Evolutionary conservation across 2,113 vertebrate genomes (phyloP).

Genomic region (Xenopus borealis): DNA sequence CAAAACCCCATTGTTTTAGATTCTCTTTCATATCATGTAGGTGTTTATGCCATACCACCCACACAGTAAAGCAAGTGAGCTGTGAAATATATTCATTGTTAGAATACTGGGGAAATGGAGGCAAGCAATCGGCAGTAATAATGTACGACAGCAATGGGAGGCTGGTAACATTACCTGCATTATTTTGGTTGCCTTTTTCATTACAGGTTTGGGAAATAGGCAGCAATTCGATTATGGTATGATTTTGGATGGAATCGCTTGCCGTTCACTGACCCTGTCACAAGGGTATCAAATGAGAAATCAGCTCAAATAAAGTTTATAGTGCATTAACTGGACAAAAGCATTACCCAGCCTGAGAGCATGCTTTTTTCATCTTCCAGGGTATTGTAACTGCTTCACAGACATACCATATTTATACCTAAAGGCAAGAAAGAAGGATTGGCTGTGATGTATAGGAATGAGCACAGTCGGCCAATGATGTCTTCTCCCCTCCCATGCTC

Average conservation of each 20-base stretch:
- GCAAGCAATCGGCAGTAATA: slow-evolving; percentile 83
- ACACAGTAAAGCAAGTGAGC: slow-evolving; percentile 83
- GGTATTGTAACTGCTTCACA: slow-evolving; percentile 68
- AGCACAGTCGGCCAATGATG: slow-evolving; percentile 67
- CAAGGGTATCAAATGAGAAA: slow-evolving; percentile 80
- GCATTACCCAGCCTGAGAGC: slow-evolving; percentile 65
- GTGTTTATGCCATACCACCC: slow-evolving; percentile 79
- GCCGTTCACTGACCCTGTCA: slow-evolving; percentile 77
- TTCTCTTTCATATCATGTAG: slow-evolving; percentile 79
- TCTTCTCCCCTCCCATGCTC: slow-evolving; percentile 65
- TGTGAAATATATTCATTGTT: slow-evolving; percentile 95
- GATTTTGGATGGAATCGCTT: slow-evolving; percentile 82
- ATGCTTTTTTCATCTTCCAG: slow-evolving; percentile 67
- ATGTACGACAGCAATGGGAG: slow-evolving; percentile 80
- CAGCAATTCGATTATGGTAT: slow-evolving; percentile 84
- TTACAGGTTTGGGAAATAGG: slow-evolving; percentile 84
- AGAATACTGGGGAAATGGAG: slow-evolving; percentile 78
- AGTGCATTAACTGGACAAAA: slow-evolving; percentile 76
- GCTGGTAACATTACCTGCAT: slow-evolving; percentile 80
- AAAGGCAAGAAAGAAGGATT: slow-evolving; percentile 65
- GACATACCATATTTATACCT: slow-evolving; percentile 70
- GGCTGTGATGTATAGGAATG: slow-evolving; percentile 75
- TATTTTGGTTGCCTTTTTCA: slow-evolving; percentile 85
- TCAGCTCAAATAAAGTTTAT: slow-evolving; percentile 88
- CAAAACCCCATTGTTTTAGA: slow-evolving; percentile 75